These are phyloP conservation scores for Ancistrus triradiatus DNA, from an alignment of 2,113 vertebrate genomes.

Conservation along the genomic window DNA sequence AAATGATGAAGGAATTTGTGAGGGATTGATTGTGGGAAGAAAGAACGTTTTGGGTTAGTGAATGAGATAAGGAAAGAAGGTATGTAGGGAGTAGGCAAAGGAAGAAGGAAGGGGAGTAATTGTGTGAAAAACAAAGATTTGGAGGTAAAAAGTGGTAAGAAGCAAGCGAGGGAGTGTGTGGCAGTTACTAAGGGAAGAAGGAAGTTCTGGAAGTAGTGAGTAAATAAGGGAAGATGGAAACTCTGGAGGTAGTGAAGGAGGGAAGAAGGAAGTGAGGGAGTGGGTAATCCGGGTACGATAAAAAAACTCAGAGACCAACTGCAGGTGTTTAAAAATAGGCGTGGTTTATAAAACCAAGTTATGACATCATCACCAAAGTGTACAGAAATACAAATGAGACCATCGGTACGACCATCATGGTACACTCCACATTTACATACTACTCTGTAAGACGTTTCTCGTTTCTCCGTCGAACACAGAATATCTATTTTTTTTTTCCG, in stretches of 20 bases:
- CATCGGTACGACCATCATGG: conserved; percentile 69
- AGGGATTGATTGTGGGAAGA: too few relatives aligned
- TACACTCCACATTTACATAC: conserved; percentile 71
- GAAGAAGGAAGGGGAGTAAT: too few relatives aligned
- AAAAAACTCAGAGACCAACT: conserved; percentile 56
- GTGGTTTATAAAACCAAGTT: conserved; percentile 83
- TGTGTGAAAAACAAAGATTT: too few relatives aligned
- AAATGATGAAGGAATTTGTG: too few relatives aligned
- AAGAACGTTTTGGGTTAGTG: too few relatives aligned
- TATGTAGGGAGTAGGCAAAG: too few relatives aligned
- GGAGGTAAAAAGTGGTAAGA: too few relatives aligned
- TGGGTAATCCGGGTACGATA: not conserved
- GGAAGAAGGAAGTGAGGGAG: not conserved
- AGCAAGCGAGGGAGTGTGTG: too few relatives aligned
- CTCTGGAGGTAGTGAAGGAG: too few relatives aligned
- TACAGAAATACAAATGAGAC: conserved; percentile 77
- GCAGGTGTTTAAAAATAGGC: conserved; percentile 76
- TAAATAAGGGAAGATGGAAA: too few relatives aligned
- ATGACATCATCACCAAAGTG: conserved; percentile 79
- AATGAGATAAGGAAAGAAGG: too few relatives aligned
- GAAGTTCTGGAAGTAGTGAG: too few relatives aligned
- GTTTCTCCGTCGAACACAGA: conserved; percentile 84
- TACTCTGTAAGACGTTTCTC: conserved; percentile 61
- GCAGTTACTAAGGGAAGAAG: not conserved
- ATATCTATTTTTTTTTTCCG: conserved; percentile 76